Evolutionary conservation across 2,113 vertebrate species (phyloP), one percentile per base, ranked within the genome.

Genomic region (Cephalophus harveyi): DNA sequence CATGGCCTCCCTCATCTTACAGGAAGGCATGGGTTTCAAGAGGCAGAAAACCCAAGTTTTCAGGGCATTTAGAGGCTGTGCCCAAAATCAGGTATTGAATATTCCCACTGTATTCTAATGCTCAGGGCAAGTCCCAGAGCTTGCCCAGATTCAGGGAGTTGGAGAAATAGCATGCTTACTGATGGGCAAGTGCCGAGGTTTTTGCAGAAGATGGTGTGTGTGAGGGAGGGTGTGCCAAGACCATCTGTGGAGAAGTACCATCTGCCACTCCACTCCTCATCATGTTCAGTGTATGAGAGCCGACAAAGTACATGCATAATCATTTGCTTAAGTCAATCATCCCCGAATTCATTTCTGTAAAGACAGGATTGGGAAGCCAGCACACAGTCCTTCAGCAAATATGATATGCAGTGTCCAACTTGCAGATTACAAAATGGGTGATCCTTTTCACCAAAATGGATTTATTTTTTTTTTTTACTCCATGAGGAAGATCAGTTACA

Each of bases 221-320:
- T 14, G 30, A 54, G 52, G 16, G 43, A 55, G 15, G 1, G 4
- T 46, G 52, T 16, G 52, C 7, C 2, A 30, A 85, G 84, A 84
- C 74, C 46, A 15, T 83, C 74, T 82, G 87, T 76, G 88, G 43
- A 43, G 12, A 85, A 55, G 27, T 16, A 8, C 62, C 55, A 40
- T 57, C 74, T 90, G 71, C n/a, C 7, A 3, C 12, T 6, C 50
- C 60, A 12, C 33, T 46, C 67, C 30, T 43, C 28, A 0, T 15
- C 25, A 0, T 15, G 46, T 43, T 59, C 36, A 10, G 46, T 28
- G 33, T 36, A 28, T 46, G 8, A 48, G 40, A 88, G 54, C 50
- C 0, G 6, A 79, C 4, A n/a, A 30, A n/a, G 28, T 33, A 14
- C n/a, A n/a, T 7, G 50, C 50, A 87, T 11, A 15, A 11, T n/a